These are phyloP conservation scores for Archips crataeganus DNA, from an alignment of 2,888 invertebrate genomes.

Conservation along the genomic window DNA sequence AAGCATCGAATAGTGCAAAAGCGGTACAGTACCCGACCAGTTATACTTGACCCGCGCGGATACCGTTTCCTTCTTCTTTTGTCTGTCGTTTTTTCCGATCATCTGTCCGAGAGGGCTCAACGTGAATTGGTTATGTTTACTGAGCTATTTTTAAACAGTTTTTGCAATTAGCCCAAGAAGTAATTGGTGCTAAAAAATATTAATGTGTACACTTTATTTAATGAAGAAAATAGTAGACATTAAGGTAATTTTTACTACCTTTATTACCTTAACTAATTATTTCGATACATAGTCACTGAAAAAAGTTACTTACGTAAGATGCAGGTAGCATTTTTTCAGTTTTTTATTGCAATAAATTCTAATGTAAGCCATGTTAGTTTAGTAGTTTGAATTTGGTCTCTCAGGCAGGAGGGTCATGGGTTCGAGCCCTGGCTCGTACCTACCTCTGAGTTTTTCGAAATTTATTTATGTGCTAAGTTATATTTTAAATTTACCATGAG, in stretches of 20 bases:
- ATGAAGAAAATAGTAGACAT: neutral
- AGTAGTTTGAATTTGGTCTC: too few relatives aligned
- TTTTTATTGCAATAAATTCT: neutral
- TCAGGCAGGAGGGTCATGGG: too few relatives aligned
- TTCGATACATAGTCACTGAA: neutral
- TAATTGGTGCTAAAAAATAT: slow-evolving; percentile 45
- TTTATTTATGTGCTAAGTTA: neutral
- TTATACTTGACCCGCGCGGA: slow-evolving; percentile 45
- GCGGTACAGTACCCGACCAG: slow-evolving; percentile 53
- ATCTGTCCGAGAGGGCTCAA: slow-evolving; percentile 46
- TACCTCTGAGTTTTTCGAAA: too few relatives aligned
- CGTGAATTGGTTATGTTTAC: slow-evolving; percentile 44
- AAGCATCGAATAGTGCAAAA: slow-evolving; percentile 61
- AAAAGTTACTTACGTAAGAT: neutral
- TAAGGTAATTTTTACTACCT: neutral
- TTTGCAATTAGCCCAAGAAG: slow-evolving; percentile 55
- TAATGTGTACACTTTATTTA: slow-evolving; percentile 13
- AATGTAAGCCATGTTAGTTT: too few relatives aligned
- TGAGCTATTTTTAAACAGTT: slow-evolving; percentile 57
- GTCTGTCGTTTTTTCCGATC: slow-evolving; percentile 20
- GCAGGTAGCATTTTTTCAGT: neutral
- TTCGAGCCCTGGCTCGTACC: too few relatives aligned
- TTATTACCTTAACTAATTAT: neutral
- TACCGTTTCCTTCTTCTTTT: slow-evolving; percentile 14
- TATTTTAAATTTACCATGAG: neutral